Evolutionary conservation across 2,888 invertebrate species (phyloP), one percentile per base, ranked within the genome.

Genomic region (Dione juno): DNA sequence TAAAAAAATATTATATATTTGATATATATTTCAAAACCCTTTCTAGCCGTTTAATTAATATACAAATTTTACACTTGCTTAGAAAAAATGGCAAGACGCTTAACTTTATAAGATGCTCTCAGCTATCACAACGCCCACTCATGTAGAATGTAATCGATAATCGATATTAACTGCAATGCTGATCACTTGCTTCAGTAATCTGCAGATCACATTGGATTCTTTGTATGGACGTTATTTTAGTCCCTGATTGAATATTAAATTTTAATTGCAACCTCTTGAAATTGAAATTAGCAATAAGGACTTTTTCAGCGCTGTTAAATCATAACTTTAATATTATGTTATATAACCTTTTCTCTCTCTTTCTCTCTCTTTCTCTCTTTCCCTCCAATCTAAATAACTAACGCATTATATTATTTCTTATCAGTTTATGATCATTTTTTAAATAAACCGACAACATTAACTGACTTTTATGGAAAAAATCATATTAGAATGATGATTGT

Each of bases 111-210:
- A 66, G 65, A 71, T 66, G 59, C 19, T 52, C 58, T 71, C 69
- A 43, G 66, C 41, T 72, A 48, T 65, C 68, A 48, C 66, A 66
- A 65, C 64, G 65, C 68, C 65, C 65, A 68, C 68, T 65, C 59
- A 37, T 53, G 48, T 58, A 45, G 64, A 58, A 71, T 61, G 66
- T 68, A 69, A 69, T 66, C 61, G 61, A 65, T 69, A 71, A 71
- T 65, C 71, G 35, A 69, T 71, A 67, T 37, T 43, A 69, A 69
- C 69, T 69, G 66, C 65, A 71, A 69, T 69, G 65, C 65, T 37
- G 50, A 66, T 57, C 41, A 63, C 45, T 45, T n/a, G 64, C 64
- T 52, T 64, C 52, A 40, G 52, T 21, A 52, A 52, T 52, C 64
- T 64, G 41, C 61, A 48, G 64, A 52, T 64, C 11, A 50, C 16